phyloP scores from a whole-genome alignment of 2,888 invertebrate genomes.

The Dysmachus trigonus region DNA sequence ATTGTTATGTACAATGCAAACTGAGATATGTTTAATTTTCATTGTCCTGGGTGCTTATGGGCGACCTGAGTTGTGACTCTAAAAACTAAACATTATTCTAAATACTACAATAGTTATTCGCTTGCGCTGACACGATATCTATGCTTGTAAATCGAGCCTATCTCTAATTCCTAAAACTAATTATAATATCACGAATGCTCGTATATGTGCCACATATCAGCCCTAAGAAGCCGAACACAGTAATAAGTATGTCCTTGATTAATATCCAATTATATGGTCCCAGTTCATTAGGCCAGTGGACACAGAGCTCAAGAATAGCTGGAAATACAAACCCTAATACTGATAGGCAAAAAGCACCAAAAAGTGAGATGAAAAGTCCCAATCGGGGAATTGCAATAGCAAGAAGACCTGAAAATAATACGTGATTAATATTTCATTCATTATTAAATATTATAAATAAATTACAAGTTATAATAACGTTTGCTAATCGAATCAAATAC shows the following conservation, averaged over 20 bases:
- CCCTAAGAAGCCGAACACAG: conserved; percentile 71
- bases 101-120: neutral
- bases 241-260: conserved; percentile 68
- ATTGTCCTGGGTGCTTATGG: conserved; percentile 20
- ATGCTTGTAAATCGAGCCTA: neutral
- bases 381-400: conserved; percentile 76
- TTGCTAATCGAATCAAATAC: conserved; percentile 66
- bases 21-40: conserved; percentile 36
- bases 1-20: conserved; percentile 29
- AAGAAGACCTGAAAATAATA: conserved; percentile 71
- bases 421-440: neutral
- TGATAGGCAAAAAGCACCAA: conserved; percentile 78
- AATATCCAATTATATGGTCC: conserved; percentile 65
- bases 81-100: conserved; percentile 7
- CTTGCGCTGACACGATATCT: neutral
- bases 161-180: neutral
- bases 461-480: conserved; percentile 52
- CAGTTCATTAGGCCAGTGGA: conserved; percentile 72
- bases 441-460: neutral
- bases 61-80: conserved; percentile 28
- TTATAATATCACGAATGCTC: conserved; percentile 59
- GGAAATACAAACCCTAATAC: conserved; percentile 79
- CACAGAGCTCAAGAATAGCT: conserved; percentile 77
- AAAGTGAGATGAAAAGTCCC: conserved; percentile 78
- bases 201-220: conserved; percentile 72